Percentiles rank a stretch among this genome's conserved stretches.
These are phyloP conservation scores for Serinus canaria DNA, from an alignment of 2,113 vertebrate species.

Conservation along the genomic window DNA sequence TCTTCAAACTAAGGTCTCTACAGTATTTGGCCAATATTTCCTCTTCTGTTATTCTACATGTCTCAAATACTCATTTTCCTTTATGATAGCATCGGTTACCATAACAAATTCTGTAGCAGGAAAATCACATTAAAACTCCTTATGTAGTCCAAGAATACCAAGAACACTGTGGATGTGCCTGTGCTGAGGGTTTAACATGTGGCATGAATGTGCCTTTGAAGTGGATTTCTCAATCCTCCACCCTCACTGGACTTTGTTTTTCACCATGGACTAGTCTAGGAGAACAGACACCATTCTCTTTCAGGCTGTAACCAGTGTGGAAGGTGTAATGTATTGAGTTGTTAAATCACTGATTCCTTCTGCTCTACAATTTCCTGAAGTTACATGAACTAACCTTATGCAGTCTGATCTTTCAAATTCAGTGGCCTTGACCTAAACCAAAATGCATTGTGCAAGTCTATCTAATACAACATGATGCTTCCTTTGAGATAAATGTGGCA, in stretches of 20 bases:
- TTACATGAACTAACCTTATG: not conserved
- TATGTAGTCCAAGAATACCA: not conserved
- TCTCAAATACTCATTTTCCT: not conserved
- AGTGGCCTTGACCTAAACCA: not conserved
- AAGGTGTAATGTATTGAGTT: not conserved
- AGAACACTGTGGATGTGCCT: not conserved
- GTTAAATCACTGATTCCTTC: not conserved
- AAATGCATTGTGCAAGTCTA: not conserved
- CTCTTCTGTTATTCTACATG: not conserved
- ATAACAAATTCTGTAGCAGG: not conserved
- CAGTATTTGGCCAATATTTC: not conserved
- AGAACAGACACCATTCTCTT: not conserved
- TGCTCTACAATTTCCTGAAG: not conserved
- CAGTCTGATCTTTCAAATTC: not conserved
- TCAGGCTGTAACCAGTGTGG: not conserved
- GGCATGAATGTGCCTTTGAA: not conserved
- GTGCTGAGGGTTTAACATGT: not conserved
- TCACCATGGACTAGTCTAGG: accelerated
- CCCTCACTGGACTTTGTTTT: not conserved
- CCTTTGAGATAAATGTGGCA: not conserved
- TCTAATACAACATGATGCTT: not conserved
- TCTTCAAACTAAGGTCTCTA: not conserved
- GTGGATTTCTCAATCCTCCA: not conserved
- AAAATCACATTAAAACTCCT: not conserved
- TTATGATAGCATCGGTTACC: not conserved